Percentiles rank a stretch among this genome's conserved stretches.
phyloP scores from a whole-genome alignment of 2,797 vertebrate genomes.

The Melopsittacus undulatus region DNA sequence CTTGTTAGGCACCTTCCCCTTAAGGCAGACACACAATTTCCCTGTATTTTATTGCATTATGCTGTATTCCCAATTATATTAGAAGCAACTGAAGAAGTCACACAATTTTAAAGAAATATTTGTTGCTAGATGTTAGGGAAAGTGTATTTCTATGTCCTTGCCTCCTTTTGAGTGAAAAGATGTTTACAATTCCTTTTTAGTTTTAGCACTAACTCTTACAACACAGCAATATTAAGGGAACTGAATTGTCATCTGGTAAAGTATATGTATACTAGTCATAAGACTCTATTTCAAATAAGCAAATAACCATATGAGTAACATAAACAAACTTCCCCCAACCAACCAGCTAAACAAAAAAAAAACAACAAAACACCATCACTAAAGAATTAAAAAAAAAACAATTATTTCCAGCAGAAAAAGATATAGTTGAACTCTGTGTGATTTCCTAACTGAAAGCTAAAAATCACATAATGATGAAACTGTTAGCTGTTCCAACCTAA shows the following conservation, averaged over 20 bases:
- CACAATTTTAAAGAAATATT: background rate
- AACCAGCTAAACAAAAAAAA: background rate
- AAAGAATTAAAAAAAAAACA: background rate
- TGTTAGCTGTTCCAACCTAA: background rate
- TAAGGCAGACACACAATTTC: background rate
- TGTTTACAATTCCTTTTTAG: background rate
- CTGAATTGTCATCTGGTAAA: background rate
- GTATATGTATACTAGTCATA: too few relatives aligned
- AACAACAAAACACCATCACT: fast-evolving
- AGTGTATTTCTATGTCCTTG: background rate
- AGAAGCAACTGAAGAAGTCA: background rate
- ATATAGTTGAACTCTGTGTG: background rate
- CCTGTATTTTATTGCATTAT: background rate
- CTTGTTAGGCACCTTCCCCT: background rate
- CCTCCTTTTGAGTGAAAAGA: background rate
- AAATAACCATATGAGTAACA: background rate
- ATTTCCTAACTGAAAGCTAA: background rate
- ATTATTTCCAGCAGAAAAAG: background rate
- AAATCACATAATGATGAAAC: background rate
- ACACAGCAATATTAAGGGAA: background rate
- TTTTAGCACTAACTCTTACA: background rate
- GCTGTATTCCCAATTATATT: background rate
- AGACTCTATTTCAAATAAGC: background rate
- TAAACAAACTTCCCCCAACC: background rate
- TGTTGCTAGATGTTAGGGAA: background rate